phyloP scores from a whole-genome alignment of 1,140 invertebrate species.

The Drosophila littoralis region DNA sequence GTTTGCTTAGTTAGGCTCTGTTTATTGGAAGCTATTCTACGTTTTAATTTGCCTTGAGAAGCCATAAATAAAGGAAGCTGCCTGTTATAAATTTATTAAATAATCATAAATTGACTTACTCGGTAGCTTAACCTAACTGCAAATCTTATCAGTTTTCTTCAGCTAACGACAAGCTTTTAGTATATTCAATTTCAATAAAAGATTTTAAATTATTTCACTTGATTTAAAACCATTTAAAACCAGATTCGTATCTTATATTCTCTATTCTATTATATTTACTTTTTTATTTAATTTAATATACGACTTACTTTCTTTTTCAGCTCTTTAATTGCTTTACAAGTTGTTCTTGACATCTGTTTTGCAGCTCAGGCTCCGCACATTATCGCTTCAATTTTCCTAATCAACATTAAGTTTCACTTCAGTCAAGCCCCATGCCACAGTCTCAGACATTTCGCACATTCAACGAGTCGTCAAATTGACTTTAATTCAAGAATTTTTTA shows the following conservation, averaged over 20 bases:
- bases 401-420: constrained; percentile 63
- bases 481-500: constrained; percentile 73
- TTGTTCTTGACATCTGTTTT: neutral
- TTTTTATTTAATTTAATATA: neutral
- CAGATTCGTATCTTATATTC: no score
- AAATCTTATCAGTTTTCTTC: no score
- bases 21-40: neutral
- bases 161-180: no score
- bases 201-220: no score
- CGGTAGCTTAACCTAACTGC: no score
- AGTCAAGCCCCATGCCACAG: constrained; percentile 9
- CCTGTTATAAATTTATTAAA: neutral
- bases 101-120: no score
- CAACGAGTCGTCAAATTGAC: constrained; percentile 65
- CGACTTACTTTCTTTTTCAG: neutral
- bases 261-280: no score
- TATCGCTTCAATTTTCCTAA: constrained; percentile 67
- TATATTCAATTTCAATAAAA: no score
- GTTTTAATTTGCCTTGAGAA: neutral
- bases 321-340: neutral
- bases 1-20: neutral
- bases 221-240: no score
- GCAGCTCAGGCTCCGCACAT: constrained; percentile 22
- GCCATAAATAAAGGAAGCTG: neutral
- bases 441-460: constrained; percentile 17